Conservation (phyloP, 23 tunicate species). For the Trididemnum miniatum region DNA sequence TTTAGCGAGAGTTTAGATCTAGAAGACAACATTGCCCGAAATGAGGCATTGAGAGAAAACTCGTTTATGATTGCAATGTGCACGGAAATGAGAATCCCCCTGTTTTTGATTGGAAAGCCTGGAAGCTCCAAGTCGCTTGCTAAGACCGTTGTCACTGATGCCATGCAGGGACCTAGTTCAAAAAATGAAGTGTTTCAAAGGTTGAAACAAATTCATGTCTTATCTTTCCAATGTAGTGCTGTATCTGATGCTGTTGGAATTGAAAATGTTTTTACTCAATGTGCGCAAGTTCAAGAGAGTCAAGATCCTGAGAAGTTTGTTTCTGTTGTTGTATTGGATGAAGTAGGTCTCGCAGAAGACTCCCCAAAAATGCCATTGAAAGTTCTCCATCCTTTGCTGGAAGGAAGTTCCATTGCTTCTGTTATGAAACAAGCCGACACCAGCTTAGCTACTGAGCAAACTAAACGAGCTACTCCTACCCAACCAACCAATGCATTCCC, state of each 20-base stretch:
- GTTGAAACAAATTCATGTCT: constrained; percentile 64
- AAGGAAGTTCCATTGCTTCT: constrained; percentile 36
- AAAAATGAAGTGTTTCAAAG: constrained; percentile 38
- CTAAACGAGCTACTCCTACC: neutral
- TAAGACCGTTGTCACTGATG: constrained; percentile 66
- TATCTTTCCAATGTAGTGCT: constrained; percentile 83
- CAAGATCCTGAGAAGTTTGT: constrained; percentile 49
- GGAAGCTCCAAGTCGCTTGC: constrained; percentile 92
- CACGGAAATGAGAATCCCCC: constrained; percentile 69
- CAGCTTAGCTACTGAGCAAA: neutral
- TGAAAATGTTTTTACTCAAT: constrained; percentile 59
- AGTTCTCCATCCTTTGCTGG: constrained; percentile 77
- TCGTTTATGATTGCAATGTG: constrained; percentile 82
- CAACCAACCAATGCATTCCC: neutral
- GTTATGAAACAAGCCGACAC: neutral
- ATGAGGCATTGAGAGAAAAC: constrained; percentile 84
- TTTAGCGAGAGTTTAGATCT: constrained; percentile 36
- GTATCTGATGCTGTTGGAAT: constrained; percentile 76
- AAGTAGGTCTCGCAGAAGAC: constrained; percentile 82
- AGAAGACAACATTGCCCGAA: constrained; percentile 66
- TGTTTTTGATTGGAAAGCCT: constrained; percentile 80
- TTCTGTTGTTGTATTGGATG: constrained; percentile 76
- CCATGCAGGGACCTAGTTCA: constrained; percentile 69
- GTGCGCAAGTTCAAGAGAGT: constrained; percentile 46
- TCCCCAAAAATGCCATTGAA: constrained; percentile 84